Conservation (phyloP, 2,888 invertebrate genomes). For the Choreutis nemorana region DNA sequence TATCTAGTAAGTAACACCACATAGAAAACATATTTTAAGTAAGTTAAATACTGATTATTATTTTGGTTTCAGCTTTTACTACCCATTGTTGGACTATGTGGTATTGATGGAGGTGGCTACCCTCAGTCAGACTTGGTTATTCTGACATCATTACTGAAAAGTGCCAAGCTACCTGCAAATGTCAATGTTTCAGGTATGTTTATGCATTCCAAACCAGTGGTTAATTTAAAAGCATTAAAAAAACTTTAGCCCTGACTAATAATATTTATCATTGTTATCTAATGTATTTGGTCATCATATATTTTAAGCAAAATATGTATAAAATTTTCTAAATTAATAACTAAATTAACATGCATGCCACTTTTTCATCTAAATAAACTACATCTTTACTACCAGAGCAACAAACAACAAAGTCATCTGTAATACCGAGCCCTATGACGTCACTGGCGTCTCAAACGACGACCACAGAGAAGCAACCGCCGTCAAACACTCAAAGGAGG, state of each 20-base stretch:
- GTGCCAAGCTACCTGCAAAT: conserved; percentile 71
- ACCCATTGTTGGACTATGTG: conserved; percentile 76
- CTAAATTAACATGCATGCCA: neutral
- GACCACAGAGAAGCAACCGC: conserved; percentile 40
- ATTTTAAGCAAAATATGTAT: too few species aligned
- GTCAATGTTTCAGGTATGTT: conserved; percentile 42
- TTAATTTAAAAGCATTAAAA: too few species aligned
- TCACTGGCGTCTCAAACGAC: conserved; percentile 44
- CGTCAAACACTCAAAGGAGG: conserved; percentile 45
- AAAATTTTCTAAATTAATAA: neutral
- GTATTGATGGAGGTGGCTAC: conserved; percentile 71
- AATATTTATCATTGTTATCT: too few species aligned
- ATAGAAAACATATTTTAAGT: too few species aligned
- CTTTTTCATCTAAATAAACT: neutral
- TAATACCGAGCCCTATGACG: conserved; percentile 46
- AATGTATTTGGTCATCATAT: too few species aligned
- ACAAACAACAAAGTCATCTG: conserved; percentile 45
- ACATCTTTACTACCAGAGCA: conserved; percentile 21
- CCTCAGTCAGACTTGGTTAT: conserved; percentile 79
- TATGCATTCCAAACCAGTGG: too few species aligned
- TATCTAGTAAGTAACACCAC: too few species aligned
- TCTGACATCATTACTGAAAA: conserved; percentile 80
- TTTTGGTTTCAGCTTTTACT: conserved; percentile 65
- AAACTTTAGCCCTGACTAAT: too few species aligned
- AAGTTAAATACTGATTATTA: neutral